phyloP scores from a whole-genome alignment of 1,140 invertebrate genomes.

The Penaeus indicus region DNA sequence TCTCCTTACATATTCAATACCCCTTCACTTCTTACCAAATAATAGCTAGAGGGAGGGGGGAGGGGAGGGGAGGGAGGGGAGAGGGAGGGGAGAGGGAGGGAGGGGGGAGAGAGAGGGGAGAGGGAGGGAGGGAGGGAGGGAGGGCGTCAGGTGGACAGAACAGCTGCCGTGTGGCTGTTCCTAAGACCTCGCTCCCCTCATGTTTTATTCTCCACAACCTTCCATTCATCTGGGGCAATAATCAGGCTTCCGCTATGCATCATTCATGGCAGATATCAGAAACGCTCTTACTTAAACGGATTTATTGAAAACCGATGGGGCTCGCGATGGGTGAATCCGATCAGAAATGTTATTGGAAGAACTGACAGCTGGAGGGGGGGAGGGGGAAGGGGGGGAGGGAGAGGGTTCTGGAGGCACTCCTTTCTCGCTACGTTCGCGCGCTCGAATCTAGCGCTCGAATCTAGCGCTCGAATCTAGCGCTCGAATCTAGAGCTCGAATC shows the following conservation, averaged over 20 bases:
- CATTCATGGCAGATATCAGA: conserved; percentile 53
- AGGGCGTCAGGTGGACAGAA: not conserved
- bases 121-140: not conserved
- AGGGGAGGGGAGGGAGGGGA: too few relatives aligned
- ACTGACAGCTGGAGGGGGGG: too few relatives aligned
- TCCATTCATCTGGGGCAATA: conserved; percentile 34
- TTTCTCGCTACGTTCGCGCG: too few relatives aligned
- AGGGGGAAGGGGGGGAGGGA: too few relatives aligned
- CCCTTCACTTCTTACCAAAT: conserved; percentile 23
- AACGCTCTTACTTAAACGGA: conserved; percentile 39
- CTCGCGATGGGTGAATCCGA: too few relatives aligned
- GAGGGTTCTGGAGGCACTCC: too few relatives aligned
- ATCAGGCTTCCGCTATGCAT: conserved; percentile 28
- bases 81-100: too few relatives aligned
- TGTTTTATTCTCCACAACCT: conserved; percentile 57
- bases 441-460: too few relatives aligned
- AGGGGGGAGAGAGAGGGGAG: too few relatives aligned
- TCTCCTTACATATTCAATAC: conserved; percentile 12
- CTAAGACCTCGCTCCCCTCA: conserved; percentile 31
- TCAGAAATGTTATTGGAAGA: too few relatives aligned
- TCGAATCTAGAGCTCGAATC: too few relatives aligned
- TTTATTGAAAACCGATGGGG: conserved; percentile 53
- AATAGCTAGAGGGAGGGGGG: not conserved
- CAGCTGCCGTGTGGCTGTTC: not conserved
- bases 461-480: too few relatives aligned